A percentile compares a stretch with the other conserved stretches of the same genome.
Evolutionary conservation across 2,113 vertebrate genomes (phyloP).

Genomic region (Carassius gibelio): DNA sequence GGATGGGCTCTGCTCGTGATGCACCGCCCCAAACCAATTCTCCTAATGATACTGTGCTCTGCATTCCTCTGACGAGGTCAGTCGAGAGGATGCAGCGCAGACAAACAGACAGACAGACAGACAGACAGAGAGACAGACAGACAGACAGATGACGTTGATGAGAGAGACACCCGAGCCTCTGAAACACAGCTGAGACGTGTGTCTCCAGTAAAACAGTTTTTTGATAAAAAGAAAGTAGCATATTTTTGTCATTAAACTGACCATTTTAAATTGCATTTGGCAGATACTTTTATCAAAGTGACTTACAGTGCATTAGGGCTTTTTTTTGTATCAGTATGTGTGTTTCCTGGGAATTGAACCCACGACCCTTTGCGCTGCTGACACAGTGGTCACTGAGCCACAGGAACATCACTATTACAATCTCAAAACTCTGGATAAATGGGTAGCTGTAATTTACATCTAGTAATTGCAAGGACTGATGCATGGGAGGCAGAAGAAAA

Average conservation of each 20-base stretch:
- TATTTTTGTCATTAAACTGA: neutral
- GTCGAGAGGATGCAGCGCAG: conserved; percentile 18
- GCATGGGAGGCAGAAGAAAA: neutral
- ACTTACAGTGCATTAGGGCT: too few species aligned
- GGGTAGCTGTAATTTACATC: neutral
- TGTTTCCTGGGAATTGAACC: too few species aligned
- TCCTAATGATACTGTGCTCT: conserved; percentile 70
- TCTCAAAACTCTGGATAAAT: too few species aligned
- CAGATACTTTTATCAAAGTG: too few species aligned
- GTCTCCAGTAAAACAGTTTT: neutral
- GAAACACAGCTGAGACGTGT: neutral
- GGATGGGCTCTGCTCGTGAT: conserved; percentile 72
- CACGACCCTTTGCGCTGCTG: too few species aligned
- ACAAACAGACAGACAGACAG: neutral
- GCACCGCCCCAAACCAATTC: conserved; percentile 66
- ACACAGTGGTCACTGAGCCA: too few species aligned
- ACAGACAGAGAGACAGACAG: too few species aligned
- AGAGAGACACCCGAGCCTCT: neutral
- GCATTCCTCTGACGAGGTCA: conserved; percentile 66
- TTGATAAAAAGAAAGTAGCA: neutral
- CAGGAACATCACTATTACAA: neutral
- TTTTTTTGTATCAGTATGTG: too few species aligned
- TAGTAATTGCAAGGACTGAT: neutral
- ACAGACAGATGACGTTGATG: neutral
- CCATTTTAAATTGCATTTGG: too few species aligned